phyloP scores from a whole-genome alignment of 2,113 vertebrate species.

The Leptobrachium ailaonicum region DNA sequence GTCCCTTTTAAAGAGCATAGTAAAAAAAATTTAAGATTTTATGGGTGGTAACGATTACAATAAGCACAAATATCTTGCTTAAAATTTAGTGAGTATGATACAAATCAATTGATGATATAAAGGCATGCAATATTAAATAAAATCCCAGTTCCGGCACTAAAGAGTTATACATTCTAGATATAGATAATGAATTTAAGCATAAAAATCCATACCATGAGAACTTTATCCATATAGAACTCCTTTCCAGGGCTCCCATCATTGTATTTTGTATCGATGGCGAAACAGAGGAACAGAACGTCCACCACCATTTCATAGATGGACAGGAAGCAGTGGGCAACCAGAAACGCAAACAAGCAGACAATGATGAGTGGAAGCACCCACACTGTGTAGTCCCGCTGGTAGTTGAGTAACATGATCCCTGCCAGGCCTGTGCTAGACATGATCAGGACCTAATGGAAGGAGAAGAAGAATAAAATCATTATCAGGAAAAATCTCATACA shows the following conservation, averaged over 20 bases:
- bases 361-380: constrained; percentile 95
- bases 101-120: too few relatives aligned
- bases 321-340: constrained; percentile 98
- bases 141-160: too few relatives aligned
- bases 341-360: constrained; percentile 95
- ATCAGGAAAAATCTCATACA: background rate
- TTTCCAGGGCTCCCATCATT: constrained; percentile 92
- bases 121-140: too few relatives aligned
- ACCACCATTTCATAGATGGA: constrained; percentile 97
- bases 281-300: constrained; percentile 97
- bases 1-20: too few relatives aligned
- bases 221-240: constrained; percentile 98
- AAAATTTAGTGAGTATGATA: too few relatives aligned
- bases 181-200: too few relatives aligned
- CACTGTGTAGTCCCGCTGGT: constrained; percentile 89
- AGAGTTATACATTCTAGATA: too few relatives aligned
- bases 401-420: constrained; percentile 91
- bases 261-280: constrained; percentile 96
- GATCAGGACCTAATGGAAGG: constrained; percentile 81
- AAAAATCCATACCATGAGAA: constrained; percentile 85
- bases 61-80: too few relatives aligned
- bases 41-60: too few relatives aligned
- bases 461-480: constrained; percentile 37
- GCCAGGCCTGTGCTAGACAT: constrained; percentile 88
- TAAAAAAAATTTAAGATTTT: too few relatives aligned